phyloP scores from a whole-genome alignment of 2,888 invertebrate species.

The Laothoe populi region DNA sequence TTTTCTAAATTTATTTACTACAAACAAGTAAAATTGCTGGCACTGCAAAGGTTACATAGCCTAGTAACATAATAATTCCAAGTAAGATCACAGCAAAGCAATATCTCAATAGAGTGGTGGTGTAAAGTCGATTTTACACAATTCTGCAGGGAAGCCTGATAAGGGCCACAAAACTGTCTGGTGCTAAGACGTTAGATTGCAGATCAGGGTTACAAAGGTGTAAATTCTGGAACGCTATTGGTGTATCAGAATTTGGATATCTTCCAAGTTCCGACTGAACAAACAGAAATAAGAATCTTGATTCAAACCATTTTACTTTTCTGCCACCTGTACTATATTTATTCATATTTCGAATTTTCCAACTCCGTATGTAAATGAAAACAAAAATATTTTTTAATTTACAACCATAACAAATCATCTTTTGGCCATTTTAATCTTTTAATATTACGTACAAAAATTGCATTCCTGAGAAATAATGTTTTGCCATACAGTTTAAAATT shows the following conservation, averaged over 20 bases:
- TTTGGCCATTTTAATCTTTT: slow-evolving; percentile 17
- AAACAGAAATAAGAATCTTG: not conserved
- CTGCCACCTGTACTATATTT: slow-evolving; percentile 5
- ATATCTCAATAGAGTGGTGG: too few relatives aligned
- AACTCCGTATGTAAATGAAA: not conserved
- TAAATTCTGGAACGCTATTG: not conserved
- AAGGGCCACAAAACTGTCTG: slow-evolving; percentile 12
- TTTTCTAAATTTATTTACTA: too few relatives aligned
- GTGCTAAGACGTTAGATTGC: not conserved
- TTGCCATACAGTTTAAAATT: not conserved
- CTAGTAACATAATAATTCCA: too few relatives aligned
- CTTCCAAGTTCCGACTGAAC: not conserved
- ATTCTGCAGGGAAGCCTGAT: not conserved
- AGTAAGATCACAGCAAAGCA: too few relatives aligned
- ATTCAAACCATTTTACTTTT: not conserved
- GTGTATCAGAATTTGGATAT: slow-evolving; percentile 1
- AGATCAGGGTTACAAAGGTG: not conserved
- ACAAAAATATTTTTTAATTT: slow-evolving; percentile 19
- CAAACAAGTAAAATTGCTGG: too few relatives aligned
- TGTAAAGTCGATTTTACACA: too few relatives aligned
- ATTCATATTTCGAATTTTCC: slow-evolving; percentile 10
- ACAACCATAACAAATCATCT: slow-evolving; percentile 17
- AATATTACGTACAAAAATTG: slow-evolving; percentile 13
- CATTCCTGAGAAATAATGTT: slow-evolving; percentile 9
- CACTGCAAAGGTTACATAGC: too few relatives aligned